Percentiles rank a stretch among this genome's conserved stretches.
Conservation (phyloP, 2,113 vertebrate species). For the Spea multiplicata region DNA sequence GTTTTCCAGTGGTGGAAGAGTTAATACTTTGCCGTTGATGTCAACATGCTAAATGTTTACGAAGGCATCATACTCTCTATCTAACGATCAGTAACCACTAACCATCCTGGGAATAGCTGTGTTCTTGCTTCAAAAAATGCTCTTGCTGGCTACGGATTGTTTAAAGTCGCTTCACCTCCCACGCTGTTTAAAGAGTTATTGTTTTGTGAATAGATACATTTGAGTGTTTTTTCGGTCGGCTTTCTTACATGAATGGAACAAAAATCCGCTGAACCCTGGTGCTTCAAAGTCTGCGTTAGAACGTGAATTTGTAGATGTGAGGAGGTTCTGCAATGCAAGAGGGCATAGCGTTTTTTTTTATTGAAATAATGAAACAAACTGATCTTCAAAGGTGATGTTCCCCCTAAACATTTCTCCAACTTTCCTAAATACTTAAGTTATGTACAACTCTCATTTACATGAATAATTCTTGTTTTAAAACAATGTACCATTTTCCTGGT, state of each 20-base stretch:
- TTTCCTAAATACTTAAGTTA: too few species aligned
- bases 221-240: background rate
- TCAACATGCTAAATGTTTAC: conserved; percentile 11
- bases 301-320: background rate
- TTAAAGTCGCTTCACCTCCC: background rate
- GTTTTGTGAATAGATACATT: background rate
- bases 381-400: too few species aligned
- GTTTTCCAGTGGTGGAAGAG: background rate
- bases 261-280: background rate
- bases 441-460: too few species aligned
- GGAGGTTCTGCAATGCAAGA: background rate
- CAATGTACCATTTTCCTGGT: too few species aligned
- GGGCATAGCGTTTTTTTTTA: too few species aligned
- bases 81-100: background rate
- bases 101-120: background rate
- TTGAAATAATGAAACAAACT: too few species aligned
- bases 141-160: background rate
- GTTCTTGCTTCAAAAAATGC: conserved; percentile 16
- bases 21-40: conserved; percentile 15
- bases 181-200: background rate
- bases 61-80: background rate
- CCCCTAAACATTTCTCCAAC: too few species aligned
- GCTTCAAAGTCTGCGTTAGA: background rate
- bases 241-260: background rate
- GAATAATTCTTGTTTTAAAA: too few species aligned